phyloP scores from a whole-genome alignment of 1,140 invertebrate genomes.

The Pantala flavescens region DNA sequence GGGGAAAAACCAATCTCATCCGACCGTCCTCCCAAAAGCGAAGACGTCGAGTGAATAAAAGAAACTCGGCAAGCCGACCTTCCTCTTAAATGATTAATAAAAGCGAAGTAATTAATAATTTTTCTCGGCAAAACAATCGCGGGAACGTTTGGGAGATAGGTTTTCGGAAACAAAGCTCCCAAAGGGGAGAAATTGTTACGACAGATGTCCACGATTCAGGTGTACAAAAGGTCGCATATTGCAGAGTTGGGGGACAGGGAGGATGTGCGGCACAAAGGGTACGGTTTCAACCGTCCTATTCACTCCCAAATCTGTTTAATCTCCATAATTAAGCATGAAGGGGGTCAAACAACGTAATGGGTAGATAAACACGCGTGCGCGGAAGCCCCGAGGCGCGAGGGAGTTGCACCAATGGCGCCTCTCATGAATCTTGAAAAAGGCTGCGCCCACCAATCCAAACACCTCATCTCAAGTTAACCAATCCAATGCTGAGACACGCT shows the following conservation, averaged over 20 bases:
- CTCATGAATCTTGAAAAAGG: neutral
- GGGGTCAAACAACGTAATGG: neutral
- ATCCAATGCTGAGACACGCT: neutral
- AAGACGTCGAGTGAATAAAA: no score
- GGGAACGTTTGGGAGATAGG: neutral
- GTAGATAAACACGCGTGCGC: slow-evolving; percentile 1
- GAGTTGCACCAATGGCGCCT: no score
- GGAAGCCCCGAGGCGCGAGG: neutral
- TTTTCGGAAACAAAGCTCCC: neutral
- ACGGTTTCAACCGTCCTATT: neutral
- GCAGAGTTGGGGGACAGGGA: neutral
- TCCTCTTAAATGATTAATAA: neutral
- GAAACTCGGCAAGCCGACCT: no score
- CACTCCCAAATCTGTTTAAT: neutral
- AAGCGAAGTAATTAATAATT: neutral
- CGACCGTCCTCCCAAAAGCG: no score
- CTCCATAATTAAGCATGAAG: neutral
- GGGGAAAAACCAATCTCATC: no score
- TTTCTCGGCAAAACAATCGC: neutral
- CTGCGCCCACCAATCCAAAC: neutral
- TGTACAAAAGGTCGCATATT: neutral
- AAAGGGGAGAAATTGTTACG: neutral
- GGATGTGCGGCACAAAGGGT: neutral
- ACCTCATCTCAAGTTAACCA: neutral
- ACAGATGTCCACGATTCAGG: neutral